Base-by-base conservation (phyloP, 2,113 vertebrate species). In the Bubo bubo region DNA sequence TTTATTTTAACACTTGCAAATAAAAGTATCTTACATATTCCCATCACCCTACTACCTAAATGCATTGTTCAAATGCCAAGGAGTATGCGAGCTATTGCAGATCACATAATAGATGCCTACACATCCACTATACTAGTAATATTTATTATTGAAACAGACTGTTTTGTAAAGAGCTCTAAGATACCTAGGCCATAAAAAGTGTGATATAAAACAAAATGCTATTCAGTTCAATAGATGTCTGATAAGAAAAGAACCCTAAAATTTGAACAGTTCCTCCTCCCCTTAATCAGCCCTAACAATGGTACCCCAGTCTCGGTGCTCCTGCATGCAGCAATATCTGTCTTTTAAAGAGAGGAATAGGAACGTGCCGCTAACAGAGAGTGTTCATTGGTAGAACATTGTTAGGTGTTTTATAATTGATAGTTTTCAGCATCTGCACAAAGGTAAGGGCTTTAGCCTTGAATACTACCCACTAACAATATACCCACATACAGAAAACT, bases 381-480 rank as follows among this genome's bases (percentile, higher is more conserved):
- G 68, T 21, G 75, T 95, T 88, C 59, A 95, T 41, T 97, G 97
- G 96, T 82, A 91, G 91, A 97, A 97, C 63, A 93, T 88, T 97
- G 97, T 91, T 79, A 94, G 97, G 93, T 96, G 72, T 95, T 95
- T 96, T 81, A 88, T 97, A 96, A 98, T 94, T 97, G 96, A 95
- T 96, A 96, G 94, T 98, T 98, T 97, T 97, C 95, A 97, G 79
- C 94, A 95, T 70, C 91, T 19, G 76, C 84, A 98, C 90, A 96
- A 93, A 92, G 91, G 94, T 90, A 91, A 95, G 93, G 96, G 92
- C 96, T 97, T 97, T 96, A 96, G 95, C 93, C 95, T 98, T 98
- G 96, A 98, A 96, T 97, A 90, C 91, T 95, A 92, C 94, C 94
- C 92, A 95, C 92, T 95, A 96, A 96, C 95, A 98, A 97, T 90